These are phyloP conservation scores for Tursiops truncatus DNA, from an alignment of 2,113 vertebrate species.

Conservation along the genomic window DNA sequence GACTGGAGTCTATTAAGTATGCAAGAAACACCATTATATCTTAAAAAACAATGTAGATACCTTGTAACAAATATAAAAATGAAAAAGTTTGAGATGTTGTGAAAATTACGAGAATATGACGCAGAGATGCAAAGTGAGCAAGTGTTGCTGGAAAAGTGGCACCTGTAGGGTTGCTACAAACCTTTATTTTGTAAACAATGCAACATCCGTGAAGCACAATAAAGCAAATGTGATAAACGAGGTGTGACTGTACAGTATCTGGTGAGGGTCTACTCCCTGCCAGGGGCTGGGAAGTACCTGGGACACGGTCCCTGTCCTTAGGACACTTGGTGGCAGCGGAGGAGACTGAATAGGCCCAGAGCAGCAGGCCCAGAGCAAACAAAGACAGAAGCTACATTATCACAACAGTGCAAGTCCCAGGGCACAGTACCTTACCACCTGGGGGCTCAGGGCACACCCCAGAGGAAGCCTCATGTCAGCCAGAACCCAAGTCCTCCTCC, in stretches of 20 bases:
- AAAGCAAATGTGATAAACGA: neutral
- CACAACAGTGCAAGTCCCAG: accelerated
- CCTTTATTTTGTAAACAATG: neutral
- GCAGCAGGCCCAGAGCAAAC: neutral
- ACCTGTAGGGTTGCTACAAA: neutral
- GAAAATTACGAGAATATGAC: neutral
- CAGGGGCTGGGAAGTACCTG: neutral
- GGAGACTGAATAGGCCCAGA: too few species aligned
- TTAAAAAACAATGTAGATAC: neutral
- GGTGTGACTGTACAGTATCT: neutral
- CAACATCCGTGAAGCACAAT: neutral
- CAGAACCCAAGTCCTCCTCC: neutral
- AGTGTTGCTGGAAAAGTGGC: neutral
- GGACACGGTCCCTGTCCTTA: neutral
- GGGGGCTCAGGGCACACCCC: neutral
- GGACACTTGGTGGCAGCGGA: neutral
- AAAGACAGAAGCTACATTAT: accelerated
- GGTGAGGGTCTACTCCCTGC: neutral
- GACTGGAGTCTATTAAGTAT: accelerated
- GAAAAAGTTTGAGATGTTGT: neutral
- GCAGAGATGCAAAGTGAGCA: neutral
- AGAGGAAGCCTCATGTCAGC: neutral
- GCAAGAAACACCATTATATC: neutral
- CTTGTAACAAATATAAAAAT: neutral
- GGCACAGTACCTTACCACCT: neutral